Base-by-base conservation (phyloP, 1,140 invertebrate species). In the Subanguina moxae region DNA sequence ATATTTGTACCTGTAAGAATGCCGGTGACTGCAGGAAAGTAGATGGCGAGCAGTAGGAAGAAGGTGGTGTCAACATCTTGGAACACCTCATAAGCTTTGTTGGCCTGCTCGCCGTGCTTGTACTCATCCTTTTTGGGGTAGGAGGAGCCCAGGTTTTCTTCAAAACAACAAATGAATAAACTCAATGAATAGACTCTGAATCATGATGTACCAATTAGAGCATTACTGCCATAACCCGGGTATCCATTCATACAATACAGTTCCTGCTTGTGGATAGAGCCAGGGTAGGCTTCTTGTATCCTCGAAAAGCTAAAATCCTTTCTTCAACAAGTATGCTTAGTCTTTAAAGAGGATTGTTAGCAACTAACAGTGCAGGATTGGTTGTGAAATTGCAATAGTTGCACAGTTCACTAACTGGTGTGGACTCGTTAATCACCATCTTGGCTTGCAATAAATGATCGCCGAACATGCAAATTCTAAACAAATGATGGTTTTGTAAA, bases 1-100 rank as follows among this genome's bases (percentile, higher is more conserved):
- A 81, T 78, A 32, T 76, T 76, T 15, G 74, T 70, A 1, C 96
- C 96, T 59, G 94, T 95, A 90, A 98, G 95, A 68, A 99, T 97
- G 1, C 96, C 96, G 9, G 96, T 99, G 1, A 95, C 92, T 27
- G 92, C 92, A 85, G 98, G 98, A 21, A 97, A 99, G 86, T 97
- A 99, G 77, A 99, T 98, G 71, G 94, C 95, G 71, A 99, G 90
- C 0, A 99, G 88, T 72, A 99, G 89, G 9, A 94, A 95, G 83
- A 98, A 98, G 0, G 1, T 94, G 1, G 94, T 95, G 0, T 92
- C 91, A n/a, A 97, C 88, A 80, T 98, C 94, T 66, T 80, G 79
- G 48, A 80, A 82, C 21, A 81, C 70, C 67, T 81, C 79, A 9
- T 42, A 57, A 0, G 43, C 67, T 15, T 25, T 52, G 23, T 76